Evolutionary conservation across 2,113 vertebrate species (phyloP).

Genomic region (Myotis yumanensis): DNA sequence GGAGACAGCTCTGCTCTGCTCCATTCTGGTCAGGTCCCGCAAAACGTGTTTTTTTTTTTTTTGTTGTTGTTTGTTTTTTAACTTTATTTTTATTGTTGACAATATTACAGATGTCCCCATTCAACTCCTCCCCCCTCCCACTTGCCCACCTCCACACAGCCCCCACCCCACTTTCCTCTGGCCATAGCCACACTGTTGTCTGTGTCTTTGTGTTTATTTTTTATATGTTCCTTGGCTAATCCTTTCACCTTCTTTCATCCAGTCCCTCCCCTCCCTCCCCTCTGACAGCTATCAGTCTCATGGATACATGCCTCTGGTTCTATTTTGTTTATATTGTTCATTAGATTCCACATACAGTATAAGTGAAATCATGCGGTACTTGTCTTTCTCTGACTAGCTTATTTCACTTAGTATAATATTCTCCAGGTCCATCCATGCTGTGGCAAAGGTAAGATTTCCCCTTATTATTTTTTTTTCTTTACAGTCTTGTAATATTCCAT

Average conservation of each 20-base stretch:
- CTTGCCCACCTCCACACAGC: background rate
- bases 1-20: background rate
- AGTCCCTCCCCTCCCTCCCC: background rate
- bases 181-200: background rate
- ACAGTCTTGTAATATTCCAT: background rate
- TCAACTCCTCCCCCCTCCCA: background rate
- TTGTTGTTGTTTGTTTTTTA: background rate
- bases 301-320: background rate
- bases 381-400: background rate
- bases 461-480: background rate
- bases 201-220: background rate
- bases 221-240: background rate
- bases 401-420: background rate
- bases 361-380: background rate
- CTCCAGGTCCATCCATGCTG: background rate
- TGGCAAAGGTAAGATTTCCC: background rate
- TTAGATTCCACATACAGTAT: background rate
- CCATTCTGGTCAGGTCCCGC: background rate
- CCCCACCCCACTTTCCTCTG: background rate
- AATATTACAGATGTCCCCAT: background rate
- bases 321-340: background rate
- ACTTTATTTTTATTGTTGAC: background rate
- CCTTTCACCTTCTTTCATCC: background rate
- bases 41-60: background rate
- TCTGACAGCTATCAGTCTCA: background rate